Evolutionary conservation across 1,140 invertebrate species (phyloP), one percentile per base, ranked within the genome.

Genomic region (Aphelenchoides fujianensis): DNA sequence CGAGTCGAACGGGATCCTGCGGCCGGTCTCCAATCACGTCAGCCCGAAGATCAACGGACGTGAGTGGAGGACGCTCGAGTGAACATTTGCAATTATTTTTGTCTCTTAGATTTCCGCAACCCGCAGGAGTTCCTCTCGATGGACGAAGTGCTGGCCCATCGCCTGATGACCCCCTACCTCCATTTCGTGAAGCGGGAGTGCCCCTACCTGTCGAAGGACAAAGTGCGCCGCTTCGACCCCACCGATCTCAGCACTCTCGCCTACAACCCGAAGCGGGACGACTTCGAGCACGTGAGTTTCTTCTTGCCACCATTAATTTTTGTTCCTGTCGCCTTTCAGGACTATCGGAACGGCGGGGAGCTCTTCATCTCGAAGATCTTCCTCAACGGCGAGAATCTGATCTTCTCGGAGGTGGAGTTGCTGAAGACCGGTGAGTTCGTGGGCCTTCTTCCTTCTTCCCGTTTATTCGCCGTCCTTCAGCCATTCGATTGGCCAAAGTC

Each of bases 271-370:
- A 66, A 37, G 53, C 16, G 63, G 16, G 63, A 66, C 7, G 63
- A 66, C 63, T 66, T 66, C 53, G 63, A 66, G 53, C 63, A 66
- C 7, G 63, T 66, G 31, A 66, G 63, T 37, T n/a, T 61, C 41
- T 48, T 23, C 23, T 48, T 12, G 23, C 41, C 23, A 12, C 12
- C 12, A 48, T 16, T 1, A 61, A 61, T 16, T n/a, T n/a, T 2
- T 16, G 2, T 1, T 61, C 28, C n/a, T n/a, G 27, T n/a, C 28
- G 2, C 28, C 53, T 64, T 59, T 31, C 16, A 66, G 63, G 63
- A 66, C 23, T 66, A 66, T 37, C 63, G 63, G 0, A 66, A 66
- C 53, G 63, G 27, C 12, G 63, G 16, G 1, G 63, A 66, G 32
- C 32, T 41, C 16, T 66, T 66, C 31, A 66, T 66, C 31, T 66